Evolutionary conservation across 1,140 invertebrate species (phyloP), one percentile per base, ranked within the genome.

Genomic region (Heliconius hermathena): DNA sequence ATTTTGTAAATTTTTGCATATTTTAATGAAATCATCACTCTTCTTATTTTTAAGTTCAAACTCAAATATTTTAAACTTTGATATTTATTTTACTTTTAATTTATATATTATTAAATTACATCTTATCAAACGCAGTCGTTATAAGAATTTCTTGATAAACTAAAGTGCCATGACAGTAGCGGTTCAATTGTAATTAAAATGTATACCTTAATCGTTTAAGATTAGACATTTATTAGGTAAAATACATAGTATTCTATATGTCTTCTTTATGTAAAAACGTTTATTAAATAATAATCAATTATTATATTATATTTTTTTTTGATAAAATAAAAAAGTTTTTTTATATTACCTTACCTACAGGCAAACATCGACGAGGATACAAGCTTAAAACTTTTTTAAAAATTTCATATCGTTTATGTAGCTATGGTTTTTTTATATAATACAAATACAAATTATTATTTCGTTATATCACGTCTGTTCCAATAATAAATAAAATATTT

Each of bases 131-230:
- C 76, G n/a, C 38, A 77, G 46, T 60, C 75, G 41, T 66, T 52
- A 22, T 73, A 78, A 66, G 33, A 18, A 29, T 77, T 77, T 75
- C 73, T 70, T 81, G 57, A 77, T 57, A 71, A 77, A 74, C 26
- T 76, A 73, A 82, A 79, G 81, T 82, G 81, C 81, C 81, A 82
- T 82, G 81, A 79, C 71, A 74, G 57, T 79, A 77, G 71, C 38
- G 29, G 73, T 71, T 73, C 52, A 60, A 70, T 26, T 77, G 22
- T 73, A 78, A 57, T 60, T 52, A 78, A 76, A 76, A 26, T 71
- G 60, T 76, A 76, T 76, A 76, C 38, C 38, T 18, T 60, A 57
- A 60, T 66, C 57, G n/a, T 57, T 75, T 57, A 60, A 60, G 71
- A 72, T n/a, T 72, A 72, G 71, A 41, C 11, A 71, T 72, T 66